phyloP scores from a whole-genome alignment of 2,888 invertebrate species.

The Oxycera nigricornis region DNA sequence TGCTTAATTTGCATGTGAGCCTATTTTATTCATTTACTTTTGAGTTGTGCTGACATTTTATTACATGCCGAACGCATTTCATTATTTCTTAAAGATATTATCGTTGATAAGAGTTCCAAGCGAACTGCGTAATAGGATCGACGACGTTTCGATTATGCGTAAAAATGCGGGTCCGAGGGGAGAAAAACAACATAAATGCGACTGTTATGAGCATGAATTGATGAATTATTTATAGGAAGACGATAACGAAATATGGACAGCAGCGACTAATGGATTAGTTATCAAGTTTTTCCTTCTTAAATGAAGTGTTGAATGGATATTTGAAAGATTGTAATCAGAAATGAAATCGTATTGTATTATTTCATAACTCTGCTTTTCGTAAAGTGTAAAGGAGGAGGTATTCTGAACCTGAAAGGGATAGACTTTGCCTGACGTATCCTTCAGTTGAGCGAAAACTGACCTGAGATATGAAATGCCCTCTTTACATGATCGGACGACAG shows the following conservation, averaged over 20 bases:
- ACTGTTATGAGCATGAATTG: neutral
- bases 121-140: conserved; percentile 8
- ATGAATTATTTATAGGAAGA: conserved; percentile 7
- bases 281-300: neutral
- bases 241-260: conserved; percentile 18
- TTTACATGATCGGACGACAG: too few species aligned
- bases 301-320: neutral
- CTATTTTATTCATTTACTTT: neutral
- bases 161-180: neutral
- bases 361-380: too few species aligned
- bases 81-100: too few species aligned
- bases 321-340: neutral
- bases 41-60: neutral
- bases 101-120: too few species aligned
- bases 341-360: too few species aligned
- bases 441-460: too few species aligned
- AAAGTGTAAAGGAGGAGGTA: too few species aligned
- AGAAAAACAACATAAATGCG: neutral
- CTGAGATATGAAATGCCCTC: too few species aligned
- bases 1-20: neutral
- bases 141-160: neutral
- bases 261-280: neutral
- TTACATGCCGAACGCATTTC: neutral
- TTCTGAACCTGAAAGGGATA: too few species aligned
- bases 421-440: too few species aligned